phyloP scores from a whole-genome alignment of 1,140 invertebrate species.

The Dryas iulia region DNA sequence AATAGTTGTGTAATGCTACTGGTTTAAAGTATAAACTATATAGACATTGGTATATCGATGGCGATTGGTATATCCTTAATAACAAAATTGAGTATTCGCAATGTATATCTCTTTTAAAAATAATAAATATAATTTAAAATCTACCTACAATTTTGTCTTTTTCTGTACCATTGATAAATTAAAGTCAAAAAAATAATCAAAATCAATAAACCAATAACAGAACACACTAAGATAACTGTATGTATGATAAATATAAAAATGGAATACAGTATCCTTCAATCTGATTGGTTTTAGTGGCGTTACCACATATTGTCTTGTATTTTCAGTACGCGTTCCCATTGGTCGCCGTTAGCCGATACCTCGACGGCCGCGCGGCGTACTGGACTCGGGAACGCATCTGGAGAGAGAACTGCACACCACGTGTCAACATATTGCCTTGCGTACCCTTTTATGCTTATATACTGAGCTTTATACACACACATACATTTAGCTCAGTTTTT shows the following conservation, averaged over 20 bases:
- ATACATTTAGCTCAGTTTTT: too few relatives aligned
- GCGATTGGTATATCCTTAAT: too few relatives aligned
- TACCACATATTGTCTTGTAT: slow-evolving; percentile 78
- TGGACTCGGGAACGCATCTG: slow-evolving; percentile 72
- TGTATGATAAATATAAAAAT: slow-evolving; percentile 65
- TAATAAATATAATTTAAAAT: too few relatives aligned
- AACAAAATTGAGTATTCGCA: too few relatives aligned
- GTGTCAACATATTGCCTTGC: slow-evolving; percentile 69
- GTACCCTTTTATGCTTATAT: slow-evolving; percentile 26
- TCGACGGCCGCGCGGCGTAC: slow-evolving; percentile 64
- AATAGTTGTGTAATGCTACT: slow-evolving; percentile 6
- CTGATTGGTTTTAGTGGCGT: slow-evolving; percentile 61
- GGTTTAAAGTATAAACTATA: background rate
- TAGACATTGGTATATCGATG: too few relatives aligned
- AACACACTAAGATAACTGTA: slow-evolving; percentile 13
- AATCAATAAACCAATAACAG: background rate
- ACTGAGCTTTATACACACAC: too few relatives aligned
- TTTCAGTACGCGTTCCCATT: slow-evolving; percentile 79
- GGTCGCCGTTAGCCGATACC: slow-evolving; percentile 75
- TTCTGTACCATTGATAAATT: too few relatives aligned
- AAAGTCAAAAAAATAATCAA: background rate
- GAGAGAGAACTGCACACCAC: slow-evolving; percentile 80
- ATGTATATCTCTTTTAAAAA: too few relatives aligned
- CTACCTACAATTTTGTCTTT: too few relatives aligned
- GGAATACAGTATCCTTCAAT: slow-evolving; percentile 71